Base-by-base conservation (phyloP, 1,140 invertebrate genomes). In the Spodoptera litura region DNA sequence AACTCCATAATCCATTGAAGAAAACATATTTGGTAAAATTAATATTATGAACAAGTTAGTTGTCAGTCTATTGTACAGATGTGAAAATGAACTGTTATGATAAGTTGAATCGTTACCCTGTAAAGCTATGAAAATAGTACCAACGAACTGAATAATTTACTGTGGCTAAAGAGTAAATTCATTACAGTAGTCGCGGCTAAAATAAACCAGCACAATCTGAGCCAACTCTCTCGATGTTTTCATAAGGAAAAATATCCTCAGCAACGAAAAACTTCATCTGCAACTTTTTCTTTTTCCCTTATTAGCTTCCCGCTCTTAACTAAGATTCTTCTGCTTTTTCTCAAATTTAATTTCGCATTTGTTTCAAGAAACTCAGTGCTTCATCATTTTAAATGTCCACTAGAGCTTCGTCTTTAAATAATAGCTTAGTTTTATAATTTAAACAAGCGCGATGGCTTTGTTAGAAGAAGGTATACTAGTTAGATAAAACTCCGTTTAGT, bases 181-280 rank as follows among this genome's bases (percentile, higher is more conserved):
- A 80, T 85, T 81, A 82, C 68, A 56, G 72, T 77, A 82, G 58
- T 71, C 77, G 58, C 64, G 71, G 79, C 51, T 79, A 85, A 84
- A 87, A 84, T 87, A 82, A 86, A 84, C 78, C 78, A 78, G 75
- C 79, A 81, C 79, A 83, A 87, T 88, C 87, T 79, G 78, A 82
- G 61, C 64, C 70, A 77, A 81, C 79, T 86, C 80, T 81, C 85
- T 80, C 79, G 82, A 85, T 85, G 81, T 87, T 88, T 88, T 88
- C 83, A 86, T 87, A 85, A 87, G 81, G 81, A 86, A 88, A 88
- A 87, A 89, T 90, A 89, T 88, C 82, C 79, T 80, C 77, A 83
- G 83, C 76, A 66, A 83, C 78, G 79, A 83, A 85, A 84, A 86
- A 85, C 83, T 85, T 86, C 82, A 85, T 83, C 84, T 82, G 81